Evolutionary conservation across 1,140 invertebrate genomes (phyloP), one percentile per base, ranked within the genome.

Genomic region (Theocolax elegans): DNA sequence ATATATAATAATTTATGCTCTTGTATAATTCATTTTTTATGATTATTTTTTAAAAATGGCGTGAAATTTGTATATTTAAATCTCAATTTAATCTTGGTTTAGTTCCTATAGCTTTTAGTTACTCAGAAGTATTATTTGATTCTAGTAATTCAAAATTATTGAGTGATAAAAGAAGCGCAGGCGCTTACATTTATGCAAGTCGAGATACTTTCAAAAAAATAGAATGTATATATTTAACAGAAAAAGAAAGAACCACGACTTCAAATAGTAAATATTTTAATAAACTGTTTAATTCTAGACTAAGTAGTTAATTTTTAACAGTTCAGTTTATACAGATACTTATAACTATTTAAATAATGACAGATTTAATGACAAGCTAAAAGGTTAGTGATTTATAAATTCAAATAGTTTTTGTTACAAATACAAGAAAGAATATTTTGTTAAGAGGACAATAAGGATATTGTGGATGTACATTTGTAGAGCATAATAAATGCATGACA

Each of bases 401-500:
- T 17, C 12, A 40, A 15, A 31, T 10, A 66, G 10, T 65, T 54
- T 53, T 51, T 64, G n/a, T 40, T 35, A 51, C 12, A 44, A 44
- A 44, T 2, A 56, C 29, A 69, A 35, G 23, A 67, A 58, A 8
- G 23, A 46, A n/a, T 70, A 70, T 70, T 63, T 70, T 70, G 38
- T 12, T 42, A 60, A 46, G 59, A 63, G 49, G 62, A 63, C 54
- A 63, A 71, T 8, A 40, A 21, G 17, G 35, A 64, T 15, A 44
- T 21, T 63, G 29, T 19, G 23, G n/a, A 27, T 25, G 9, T 31
- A 46, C 42, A 19, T 17, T 40, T 58, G 21, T 64, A 40, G 19
- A 46, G 35, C 1, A n/a, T 38, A 71, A 72, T 72, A 74, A 76
- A 76, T 74, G 62, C 71, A 68, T 42, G 49, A 67, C 65, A 63